A percentile compares a stretch with the other conserved stretches of the same genome.
Conservation (phyloP, 2,113 vertebrate species). For the Rhinoptilus africanus region DNA sequence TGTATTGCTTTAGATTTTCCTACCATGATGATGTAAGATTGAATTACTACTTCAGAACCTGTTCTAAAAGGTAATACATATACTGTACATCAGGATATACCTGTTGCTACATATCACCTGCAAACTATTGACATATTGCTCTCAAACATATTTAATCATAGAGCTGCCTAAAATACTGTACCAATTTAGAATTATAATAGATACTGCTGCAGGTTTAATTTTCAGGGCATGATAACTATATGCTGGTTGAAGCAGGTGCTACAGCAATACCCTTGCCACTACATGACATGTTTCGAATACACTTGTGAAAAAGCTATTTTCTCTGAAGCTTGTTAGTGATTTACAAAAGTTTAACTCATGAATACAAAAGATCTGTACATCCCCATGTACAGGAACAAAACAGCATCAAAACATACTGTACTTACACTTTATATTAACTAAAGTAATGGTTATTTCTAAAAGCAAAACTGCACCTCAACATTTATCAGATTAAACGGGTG, state of each 20-base stretch:
- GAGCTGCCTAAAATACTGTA: constrained; percentile 69
- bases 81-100: constrained; percentile 63
- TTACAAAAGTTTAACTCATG: constrained; percentile 58
- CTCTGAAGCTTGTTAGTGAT: constrained; percentile 59
- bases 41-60: constrained; percentile 59
- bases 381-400: constrained; percentile 70
- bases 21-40: constrained; percentile 61
- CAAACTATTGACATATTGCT: constrained; percentile 69
- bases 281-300: constrained; percentile 6
- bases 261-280: constrained; percentile 53
- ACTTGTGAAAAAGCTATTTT: constrained; percentile 44
- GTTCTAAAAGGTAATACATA: constrained; percentile 58
- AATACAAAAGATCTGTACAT: constrained; percentile 68
- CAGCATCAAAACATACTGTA: constrained; percentile 62
- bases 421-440: constrained; percentile 65
- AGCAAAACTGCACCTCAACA: constrained; percentile 71
- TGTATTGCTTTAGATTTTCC: constrained; percentile 72
- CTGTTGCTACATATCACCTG: constrained; percentile 68
- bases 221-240: constrained; percentile 44
- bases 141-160: constrained; percentile 64
- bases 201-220: constrained; percentile 57
- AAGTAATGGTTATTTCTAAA: constrained; percentile 72
- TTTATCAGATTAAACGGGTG: constrained; percentile 72
- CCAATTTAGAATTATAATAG: constrained; percentile 41
- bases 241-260: constrained; percentile 56